A percentile compares a stretch with the other conserved stretches of the same genome.
These are phyloP conservation scores for Dicerorhinus sumatrensis DNA, from an alignment of 2,113 vertebrate species.

Conservation along the genomic window DNA sequence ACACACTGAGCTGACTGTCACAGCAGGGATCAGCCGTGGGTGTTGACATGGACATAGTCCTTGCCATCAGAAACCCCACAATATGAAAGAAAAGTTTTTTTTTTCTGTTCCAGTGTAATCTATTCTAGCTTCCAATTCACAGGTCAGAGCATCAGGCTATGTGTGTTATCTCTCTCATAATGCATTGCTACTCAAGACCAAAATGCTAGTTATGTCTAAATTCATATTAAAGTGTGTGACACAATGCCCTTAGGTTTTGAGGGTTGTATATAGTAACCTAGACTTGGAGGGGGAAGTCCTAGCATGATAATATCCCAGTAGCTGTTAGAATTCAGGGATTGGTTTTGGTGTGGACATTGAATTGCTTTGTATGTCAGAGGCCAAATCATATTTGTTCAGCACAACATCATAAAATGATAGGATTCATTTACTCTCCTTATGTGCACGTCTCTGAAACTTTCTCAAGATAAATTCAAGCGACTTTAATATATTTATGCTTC, in stretches of 20 bases:
- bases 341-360: background rate
- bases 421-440: background rate
- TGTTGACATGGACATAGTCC: background rate
- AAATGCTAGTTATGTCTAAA: background rate
- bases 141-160: constrained; percentile 3
- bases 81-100: background rate
- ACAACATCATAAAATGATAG: background rate
- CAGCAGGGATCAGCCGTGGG: background rate
- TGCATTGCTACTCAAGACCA: background rate
- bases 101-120: constrained; percentile 18
- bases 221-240: constrained; percentile 5
- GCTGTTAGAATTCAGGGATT: background rate
- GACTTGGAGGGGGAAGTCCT: background rate
- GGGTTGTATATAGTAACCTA: constrained; percentile 18
- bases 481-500: background rate
- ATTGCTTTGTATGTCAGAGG: background rate
- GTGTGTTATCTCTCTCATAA: constrained; percentile 35
- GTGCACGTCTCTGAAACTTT: background rate
- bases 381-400: background rate
- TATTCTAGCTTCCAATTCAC: constrained; percentile 11
- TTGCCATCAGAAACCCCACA: background rate
- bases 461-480: background rate
- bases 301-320: background rate
- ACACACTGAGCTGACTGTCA: background rate
- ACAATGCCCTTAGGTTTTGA: constrained; percentile 30